A percentile compares a stretch with the other conserved stretches of the same genome.
Conservation (phyloP, 2,888 invertebrate species). For the Xiphydria camelus region DNA sequence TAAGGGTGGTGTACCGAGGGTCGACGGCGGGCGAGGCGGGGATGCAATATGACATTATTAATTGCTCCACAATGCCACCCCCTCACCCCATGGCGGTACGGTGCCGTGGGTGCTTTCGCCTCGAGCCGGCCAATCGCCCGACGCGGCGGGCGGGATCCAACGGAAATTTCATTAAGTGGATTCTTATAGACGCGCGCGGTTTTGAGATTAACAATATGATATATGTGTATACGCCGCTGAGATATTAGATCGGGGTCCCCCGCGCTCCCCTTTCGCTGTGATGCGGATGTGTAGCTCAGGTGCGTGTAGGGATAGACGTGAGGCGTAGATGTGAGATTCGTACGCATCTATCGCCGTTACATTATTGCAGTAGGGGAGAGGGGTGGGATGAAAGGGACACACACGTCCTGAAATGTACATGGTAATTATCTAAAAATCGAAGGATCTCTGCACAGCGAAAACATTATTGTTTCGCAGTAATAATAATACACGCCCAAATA, state of each 20-base stretch:
- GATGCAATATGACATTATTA: slow-evolving; percentile 52
- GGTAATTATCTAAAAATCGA: too few relatives aligned
- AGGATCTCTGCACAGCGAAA: too few relatives aligned
- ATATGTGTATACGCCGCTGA: slow-evolving; percentile 31
- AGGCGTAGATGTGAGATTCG: too few relatives aligned
- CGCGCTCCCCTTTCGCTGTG: slow-evolving; percentile 1
- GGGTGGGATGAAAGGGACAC: too few relatives aligned
- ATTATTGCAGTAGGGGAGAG: too few relatives aligned
- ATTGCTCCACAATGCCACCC: slow-evolving; percentile 49
- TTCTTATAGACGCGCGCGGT: slow-evolving; percentile 52
- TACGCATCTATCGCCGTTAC: too few relatives aligned
- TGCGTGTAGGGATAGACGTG: too few relatives aligned
- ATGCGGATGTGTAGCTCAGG: too few relatives aligned
- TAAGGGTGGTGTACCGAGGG: slow-evolving; percentile 27
- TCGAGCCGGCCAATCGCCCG: slow-evolving; percentile 38
- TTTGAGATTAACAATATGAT: slow-evolving; percentile 52
- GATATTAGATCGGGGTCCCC: slow-evolving; percentile 28
- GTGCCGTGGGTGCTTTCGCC: slow-evolving; percentile 30
- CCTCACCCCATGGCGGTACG: slow-evolving; percentile 21
- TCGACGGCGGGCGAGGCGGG: slow-evolving; percentile 26
- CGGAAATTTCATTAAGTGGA: slow-evolving; percentile 55
- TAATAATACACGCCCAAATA: too few relatives aligned
- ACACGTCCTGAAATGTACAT: too few relatives aligned
- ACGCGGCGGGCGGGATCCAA: slow-evolving; percentile 30
- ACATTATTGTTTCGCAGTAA: too few relatives aligned